phyloP scores from a whole-genome alignment of 2,888 invertebrate species.

The Agrotis segetum region DNA sequence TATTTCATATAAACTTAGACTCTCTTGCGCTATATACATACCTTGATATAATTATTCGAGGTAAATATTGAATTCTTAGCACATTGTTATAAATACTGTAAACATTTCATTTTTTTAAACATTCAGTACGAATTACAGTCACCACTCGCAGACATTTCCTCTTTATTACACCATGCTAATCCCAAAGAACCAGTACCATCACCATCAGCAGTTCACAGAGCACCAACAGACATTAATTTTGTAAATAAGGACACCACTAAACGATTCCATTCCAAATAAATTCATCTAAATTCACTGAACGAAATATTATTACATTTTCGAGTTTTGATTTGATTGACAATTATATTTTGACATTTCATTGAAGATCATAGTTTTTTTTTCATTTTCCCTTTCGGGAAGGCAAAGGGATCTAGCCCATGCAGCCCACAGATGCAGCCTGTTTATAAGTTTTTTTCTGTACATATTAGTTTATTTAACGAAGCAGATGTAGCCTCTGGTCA shows the following conservation, averaged over 20 bases:
- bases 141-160: conserved; percentile 18
- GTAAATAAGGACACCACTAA: neutral
- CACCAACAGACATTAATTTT: conserved; percentile 6
- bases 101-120: conserved; percentile 27
- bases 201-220: neutral
- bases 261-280: conserved; percentile 19
- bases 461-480: too few species aligned
- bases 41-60: conserved; percentile 45
- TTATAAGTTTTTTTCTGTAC: too few species aligned
- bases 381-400: too few species aligned
- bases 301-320: neutral
- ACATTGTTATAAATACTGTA: conserved; percentile 18
- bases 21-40: conserved; percentile 14
- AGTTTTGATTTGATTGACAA: too few species aligned
- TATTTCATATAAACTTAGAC: neutral
- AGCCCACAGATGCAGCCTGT: too few species aligned
- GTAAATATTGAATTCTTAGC: conserved; percentile 13
- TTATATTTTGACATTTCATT: too few species aligned
- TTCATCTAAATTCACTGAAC: conserved; percentile 15
- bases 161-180: neutral
- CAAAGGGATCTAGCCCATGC: too few species aligned
- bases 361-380: too few species aligned
- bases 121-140: conserved; percentile 2
- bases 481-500: too few species aligned
- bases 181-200: neutral